These are phyloP conservation scores for Nomada goodeniana DNA, from an alignment of 2,888 invertebrate genomes.

Conservation along the genomic window DNA sequence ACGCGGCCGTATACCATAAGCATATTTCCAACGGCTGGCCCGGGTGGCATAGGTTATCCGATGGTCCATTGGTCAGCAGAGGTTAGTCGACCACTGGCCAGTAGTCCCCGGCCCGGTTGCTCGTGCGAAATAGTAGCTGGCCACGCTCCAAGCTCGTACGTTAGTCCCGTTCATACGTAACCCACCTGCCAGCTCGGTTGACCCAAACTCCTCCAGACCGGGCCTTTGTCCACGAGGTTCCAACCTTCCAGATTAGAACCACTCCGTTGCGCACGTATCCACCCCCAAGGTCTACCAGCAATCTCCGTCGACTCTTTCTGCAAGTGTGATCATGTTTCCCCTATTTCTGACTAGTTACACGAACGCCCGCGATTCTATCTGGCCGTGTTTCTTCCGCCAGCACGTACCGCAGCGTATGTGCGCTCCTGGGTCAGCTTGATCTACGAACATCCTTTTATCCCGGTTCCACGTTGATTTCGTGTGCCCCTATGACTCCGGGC, in stretches of 20 bases:
- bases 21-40: slow-evolving; percentile 80
- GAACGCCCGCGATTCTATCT: slow-evolving; percentile 49
- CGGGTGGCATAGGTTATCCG: slow-evolving; percentile 80
- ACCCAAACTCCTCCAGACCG: slow-evolving; percentile 41
- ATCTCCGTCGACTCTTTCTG: neutral
- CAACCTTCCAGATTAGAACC: slow-evolving; percentile 11
- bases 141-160: slow-evolving; percentile 81
- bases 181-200: slow-evolving; percentile 75
- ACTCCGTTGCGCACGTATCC: slow-evolving; percentile 51
- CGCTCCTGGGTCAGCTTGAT: slow-evolving; percentile 63
- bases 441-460: slow-evolving; percentile 49
- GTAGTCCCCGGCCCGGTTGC: slow-evolving; percentile 70
- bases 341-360: slow-evolving; percentile 11
- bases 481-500: neutral
- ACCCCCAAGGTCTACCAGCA: slow-evolving; percentile 39
- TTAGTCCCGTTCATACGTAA: slow-evolving; percentile 81
- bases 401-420: slow-evolving; percentile 38
- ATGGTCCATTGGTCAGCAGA: slow-evolving; percentile 81
- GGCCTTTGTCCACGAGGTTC: slow-evolving; percentile 31
- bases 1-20: slow-evolving; percentile 74
- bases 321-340: slow-evolving; percentile 5
- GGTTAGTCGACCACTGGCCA: slow-evolving; percentile 76
- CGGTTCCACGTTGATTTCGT: neutral
- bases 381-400: slow-evolving; percentile 24
- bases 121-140: slow-evolving; percentile 82